Evolutionary conservation across 2,113 vertebrate genomes (phyloP).

Genomic region (Mus spicilegus): DNA sequence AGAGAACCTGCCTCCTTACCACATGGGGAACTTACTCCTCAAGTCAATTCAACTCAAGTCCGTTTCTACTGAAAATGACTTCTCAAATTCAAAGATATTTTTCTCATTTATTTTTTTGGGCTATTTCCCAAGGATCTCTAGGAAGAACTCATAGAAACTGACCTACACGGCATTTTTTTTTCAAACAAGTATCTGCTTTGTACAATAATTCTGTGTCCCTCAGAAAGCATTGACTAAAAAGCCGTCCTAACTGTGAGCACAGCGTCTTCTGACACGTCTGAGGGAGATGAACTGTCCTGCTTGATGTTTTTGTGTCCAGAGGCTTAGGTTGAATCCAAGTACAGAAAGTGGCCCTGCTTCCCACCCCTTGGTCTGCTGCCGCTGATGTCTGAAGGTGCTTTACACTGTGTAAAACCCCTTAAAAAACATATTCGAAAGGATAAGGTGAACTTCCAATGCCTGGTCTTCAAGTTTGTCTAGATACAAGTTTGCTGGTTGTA

Average conservation of each 20-base stretch:
- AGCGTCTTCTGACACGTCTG: constrained; percentile 42
- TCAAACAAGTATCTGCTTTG: constrained; percentile 61
- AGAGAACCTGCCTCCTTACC: background rate
- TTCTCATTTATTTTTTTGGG: constrained; percentile 9
- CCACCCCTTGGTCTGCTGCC: background rate
- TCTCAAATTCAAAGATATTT: constrained; percentile 31
- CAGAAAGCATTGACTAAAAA: constrained; percentile 57
- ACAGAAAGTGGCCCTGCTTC: constrained; percentile 16
- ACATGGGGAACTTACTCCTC: background rate
- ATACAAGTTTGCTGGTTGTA: background rate
- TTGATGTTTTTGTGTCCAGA: constrained; percentile 50
- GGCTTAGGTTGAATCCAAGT: constrained; percentile 55
- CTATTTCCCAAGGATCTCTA: constrained; percentile 45
- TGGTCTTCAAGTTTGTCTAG: background rate
- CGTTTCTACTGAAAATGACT: constrained; percentile 62
- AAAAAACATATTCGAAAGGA: constrained; percentile 44
- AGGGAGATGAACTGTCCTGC: constrained; percentile 49
- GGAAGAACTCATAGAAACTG: constrained; percentile 71
- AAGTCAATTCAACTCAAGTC: constrained; percentile 6
- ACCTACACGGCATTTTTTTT: constrained; percentile 52
- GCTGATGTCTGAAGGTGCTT: background rate
- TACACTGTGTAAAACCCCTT: background rate
- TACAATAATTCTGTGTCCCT: constrained; percentile 16
- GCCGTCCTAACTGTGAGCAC: constrained; percentile 58
- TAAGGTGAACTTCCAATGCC: background rate